A percentile compares a stretch with the other conserved stretches of the same genome.
phyloP scores from a whole-genome alignment of 2,888 invertebrate genomes.

The Eupithecia insigniata region DNA sequence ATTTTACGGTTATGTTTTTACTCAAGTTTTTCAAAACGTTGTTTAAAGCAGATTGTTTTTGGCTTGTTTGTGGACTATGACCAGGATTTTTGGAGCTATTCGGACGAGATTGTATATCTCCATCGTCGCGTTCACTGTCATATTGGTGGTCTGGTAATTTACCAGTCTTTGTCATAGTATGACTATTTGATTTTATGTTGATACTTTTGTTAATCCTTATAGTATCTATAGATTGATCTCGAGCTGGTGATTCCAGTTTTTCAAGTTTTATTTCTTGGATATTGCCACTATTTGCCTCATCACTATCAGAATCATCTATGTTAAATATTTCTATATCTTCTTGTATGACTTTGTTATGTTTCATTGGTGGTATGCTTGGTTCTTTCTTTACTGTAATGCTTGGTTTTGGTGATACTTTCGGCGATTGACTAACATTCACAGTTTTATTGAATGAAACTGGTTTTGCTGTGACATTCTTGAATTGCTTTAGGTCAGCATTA shows the following conservation, averaged over 20 bases:
- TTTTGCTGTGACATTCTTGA: conserved; percentile 67
- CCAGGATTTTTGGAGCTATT: conserved; percentile 18
- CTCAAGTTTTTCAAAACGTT: conserved; percentile 67
- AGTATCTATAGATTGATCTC: conserved; percentile 43
- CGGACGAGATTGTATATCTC: conserved; percentile 34
- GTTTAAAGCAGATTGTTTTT: conserved; percentile 54
- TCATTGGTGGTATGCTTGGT: conserved; percentile 34
- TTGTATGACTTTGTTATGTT: conserved; percentile 53
- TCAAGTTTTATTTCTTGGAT: conserved; percentile 35
- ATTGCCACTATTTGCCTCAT: conserved; percentile 53
- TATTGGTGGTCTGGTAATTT: conserved; percentile 38
- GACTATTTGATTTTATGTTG: conserved; percentile 58
- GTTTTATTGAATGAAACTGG: conserved; percentile 44
- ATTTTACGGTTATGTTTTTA: conserved; percentile 71
- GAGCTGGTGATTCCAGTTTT: conserved; percentile 36
- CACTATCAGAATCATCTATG: conserved; percentile 76
- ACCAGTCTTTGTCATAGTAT: conserved; percentile 41
- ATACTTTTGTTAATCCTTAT: conserved; percentile 65
- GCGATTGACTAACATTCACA: conserved; percentile 30
- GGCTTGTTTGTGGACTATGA: conserved; percentile 38
- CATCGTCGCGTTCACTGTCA: conserved; percentile 41
- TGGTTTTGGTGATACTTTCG: conserved; percentile 41
- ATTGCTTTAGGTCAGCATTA: conserved; percentile 60
- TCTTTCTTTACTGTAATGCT: conserved; percentile 44
- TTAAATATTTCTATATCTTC: conserved; percentile 72